Evolutionary conservation across 2,888 invertebrate species (phyloP), one percentile per base, ranked within the genome.

Genomic region (Copidosoma aretas): DNA sequence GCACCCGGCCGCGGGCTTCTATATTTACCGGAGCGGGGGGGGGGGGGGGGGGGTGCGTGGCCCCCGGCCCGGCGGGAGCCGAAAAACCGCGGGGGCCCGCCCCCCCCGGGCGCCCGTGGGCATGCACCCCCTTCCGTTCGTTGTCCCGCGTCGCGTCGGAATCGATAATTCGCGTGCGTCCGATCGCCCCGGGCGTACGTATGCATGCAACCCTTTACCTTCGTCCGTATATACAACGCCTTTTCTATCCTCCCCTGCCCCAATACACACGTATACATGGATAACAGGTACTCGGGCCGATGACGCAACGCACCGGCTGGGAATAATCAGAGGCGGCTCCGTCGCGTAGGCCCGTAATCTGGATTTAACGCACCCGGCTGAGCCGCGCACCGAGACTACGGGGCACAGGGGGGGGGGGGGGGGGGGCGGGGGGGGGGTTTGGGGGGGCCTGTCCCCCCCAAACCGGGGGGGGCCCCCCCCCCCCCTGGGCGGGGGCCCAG

Each of bases 281-380:
- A 19, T 46, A 46, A 52, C 56, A 51, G 17, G 64, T 32, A 32
- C 32, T 32, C 8, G 3, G 32, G 32, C 32, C 67, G 60, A 71
- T 53, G 57, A 61, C 15, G 56, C n/a, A 24, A 17, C 25, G 64
- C 56, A 25, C 19, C 53, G 57, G 41, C 54, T 51, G 60, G 63
- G 60, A 57, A 65, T 72, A 64, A 72, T 70, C 65, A 67, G 65
- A 59, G 61, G 64, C 39, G 64, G 51, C 60, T 43, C 73, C 53
- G 60, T 68, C 64, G 73, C 51, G 10, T 39, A 10, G 60, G 17
- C 41, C 71, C 74, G 77, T 76, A 77, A 77, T 80, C 67, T 71
- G 77, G 77, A 78, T 78, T 78, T 77, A 77, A 76, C 74, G 71
- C 77, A 49, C 60, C n/a, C 60, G 32, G 8, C 60, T 19, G 21